phyloP scores from a whole-genome alignment of 2,888 invertebrate genomes.

The Neoascia interrupta region DNA sequence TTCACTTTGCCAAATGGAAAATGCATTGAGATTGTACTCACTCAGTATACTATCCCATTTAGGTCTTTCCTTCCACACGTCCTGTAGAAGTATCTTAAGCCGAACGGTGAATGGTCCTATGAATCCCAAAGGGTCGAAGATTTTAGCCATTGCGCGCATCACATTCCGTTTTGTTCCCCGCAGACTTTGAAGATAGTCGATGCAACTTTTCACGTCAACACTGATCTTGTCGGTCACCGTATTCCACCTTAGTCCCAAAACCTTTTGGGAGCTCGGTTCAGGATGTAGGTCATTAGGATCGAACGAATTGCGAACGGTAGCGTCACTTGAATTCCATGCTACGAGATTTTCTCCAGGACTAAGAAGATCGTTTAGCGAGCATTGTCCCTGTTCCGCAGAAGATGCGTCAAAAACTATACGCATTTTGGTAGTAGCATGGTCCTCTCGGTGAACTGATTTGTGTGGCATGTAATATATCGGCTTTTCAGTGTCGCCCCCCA shows the following conservation, averaged over 20 bases:
- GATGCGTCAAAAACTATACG: conserved; percentile 54
- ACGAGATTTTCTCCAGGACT: conserved; percentile 53
- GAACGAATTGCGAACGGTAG: conserved; percentile 50
- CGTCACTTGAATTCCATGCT: conserved; percentile 44
- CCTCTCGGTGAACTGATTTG: conserved; percentile 47
- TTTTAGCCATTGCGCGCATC: conserved; percentile 17
- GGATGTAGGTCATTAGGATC: too few species aligned
- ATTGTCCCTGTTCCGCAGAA: conserved; percentile 36
- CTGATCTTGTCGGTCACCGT: conserved; percentile 15
- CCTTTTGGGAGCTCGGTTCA: too few species aligned
- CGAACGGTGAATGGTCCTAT: conserved; percentile 49
- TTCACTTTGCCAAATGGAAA: not conserved
- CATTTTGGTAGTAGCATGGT: conserved; percentile 44
- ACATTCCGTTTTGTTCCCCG: conserved; percentile 13
- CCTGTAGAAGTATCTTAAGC: conserved; percentile 21
- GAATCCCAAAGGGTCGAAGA: conserved; percentile 35
- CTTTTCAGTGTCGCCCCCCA: not conserved
- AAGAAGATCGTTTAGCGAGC: conserved; percentile 48
- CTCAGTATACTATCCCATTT: conserved; percentile 6
- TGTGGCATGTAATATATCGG: conserved; percentile 47
- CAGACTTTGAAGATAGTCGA: conserved; percentile 17
- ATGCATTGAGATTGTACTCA: not conserved
- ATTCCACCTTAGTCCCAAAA: conserved; percentile 47
- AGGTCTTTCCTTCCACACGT: not conserved
- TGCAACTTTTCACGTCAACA: not conserved